phyloP scores from a whole-genome alignment of 2,888 invertebrate species.

The Mechanitis mazaeus region DNA sequence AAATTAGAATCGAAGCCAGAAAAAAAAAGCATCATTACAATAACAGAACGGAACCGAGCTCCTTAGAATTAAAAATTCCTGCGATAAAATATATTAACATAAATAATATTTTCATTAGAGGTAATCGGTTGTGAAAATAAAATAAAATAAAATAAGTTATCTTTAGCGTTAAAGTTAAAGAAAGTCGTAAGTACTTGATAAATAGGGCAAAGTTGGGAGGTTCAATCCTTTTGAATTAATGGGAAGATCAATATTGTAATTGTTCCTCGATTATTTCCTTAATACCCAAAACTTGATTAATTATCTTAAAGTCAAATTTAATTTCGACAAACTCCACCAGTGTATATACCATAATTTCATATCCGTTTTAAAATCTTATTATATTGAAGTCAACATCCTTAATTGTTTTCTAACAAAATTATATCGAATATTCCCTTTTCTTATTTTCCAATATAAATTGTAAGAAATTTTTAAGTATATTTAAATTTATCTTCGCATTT shows the following conservation, averaged over 20 bases:
- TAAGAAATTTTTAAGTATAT: no score
- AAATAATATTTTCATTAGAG: no score
- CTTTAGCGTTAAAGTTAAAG: not conserved
- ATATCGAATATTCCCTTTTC: not conserved
- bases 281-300: conserved; percentile 40
- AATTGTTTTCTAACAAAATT: not conserved
- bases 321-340: conserved; percentile 33
- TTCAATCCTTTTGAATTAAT: conserved; percentile 35
- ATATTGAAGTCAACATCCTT: not conserved
- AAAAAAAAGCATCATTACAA: no score
- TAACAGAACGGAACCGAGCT: no score
- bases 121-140: no score
- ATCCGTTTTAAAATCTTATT: conserved; percentile 2
- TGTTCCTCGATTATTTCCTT: conserved; percentile 43
- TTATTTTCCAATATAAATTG: no score
- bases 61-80: no score
- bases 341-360: conserved; percentile 27
- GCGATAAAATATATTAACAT: no score
- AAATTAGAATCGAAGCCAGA: no score
- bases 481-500: not conserved
- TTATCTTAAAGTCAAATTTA: conserved; percentile 31
- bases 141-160: not conserved
- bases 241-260: conserved; percentile 41
- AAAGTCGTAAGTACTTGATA: conserved; percentile 10
- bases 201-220: conserved; percentile 22